Conservation (phyloP, 2,888 invertebrate genomes). For the Dolomedes plantarius region DNA sequence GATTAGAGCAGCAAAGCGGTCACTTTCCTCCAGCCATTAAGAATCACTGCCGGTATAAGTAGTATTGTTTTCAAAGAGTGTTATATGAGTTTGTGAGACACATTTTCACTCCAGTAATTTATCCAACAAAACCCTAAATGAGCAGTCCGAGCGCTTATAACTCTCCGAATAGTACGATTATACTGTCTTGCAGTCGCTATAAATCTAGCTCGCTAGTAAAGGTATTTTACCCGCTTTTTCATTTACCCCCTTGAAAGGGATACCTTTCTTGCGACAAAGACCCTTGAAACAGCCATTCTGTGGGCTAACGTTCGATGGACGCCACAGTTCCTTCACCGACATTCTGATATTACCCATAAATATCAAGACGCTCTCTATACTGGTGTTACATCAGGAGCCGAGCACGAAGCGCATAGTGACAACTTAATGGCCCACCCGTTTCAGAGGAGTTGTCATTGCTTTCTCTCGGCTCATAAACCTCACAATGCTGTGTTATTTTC, state of each 20-base stretch:
- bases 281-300: conserved; percentile 4
- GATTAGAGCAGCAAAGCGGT: too few relatives aligned
- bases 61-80: too few relatives aligned
- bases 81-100: background rate
- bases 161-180: background rate
- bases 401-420: conserved; percentile 48
- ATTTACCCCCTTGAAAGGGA: background rate
- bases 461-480: conserved; percentile 66
- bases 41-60: too few relatives aligned
- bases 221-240: background rate
- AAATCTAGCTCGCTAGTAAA: background rate
- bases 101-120: background rate
- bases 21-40: too few relatives aligned
- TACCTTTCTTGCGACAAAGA: background rate
- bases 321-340: conserved; percentile 1
- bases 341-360: conserved; percentile 63
- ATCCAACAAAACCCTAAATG: background rate
- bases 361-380: conserved; percentile 23
- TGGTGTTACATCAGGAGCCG: conserved; percentile 19
- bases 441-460: conserved; percentile 57
- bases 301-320: background rate
- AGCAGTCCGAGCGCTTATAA: background rate
- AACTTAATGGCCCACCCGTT: conserved; percentile 57
- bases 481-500: conserved; percentile 49
- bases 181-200: background rate